Evolutionary conservation across 2,113 vertebrate genomes (phyloP), one percentile per base, ranked within the genome.

Genomic region (Leucopsar rothschildi): DNA sequence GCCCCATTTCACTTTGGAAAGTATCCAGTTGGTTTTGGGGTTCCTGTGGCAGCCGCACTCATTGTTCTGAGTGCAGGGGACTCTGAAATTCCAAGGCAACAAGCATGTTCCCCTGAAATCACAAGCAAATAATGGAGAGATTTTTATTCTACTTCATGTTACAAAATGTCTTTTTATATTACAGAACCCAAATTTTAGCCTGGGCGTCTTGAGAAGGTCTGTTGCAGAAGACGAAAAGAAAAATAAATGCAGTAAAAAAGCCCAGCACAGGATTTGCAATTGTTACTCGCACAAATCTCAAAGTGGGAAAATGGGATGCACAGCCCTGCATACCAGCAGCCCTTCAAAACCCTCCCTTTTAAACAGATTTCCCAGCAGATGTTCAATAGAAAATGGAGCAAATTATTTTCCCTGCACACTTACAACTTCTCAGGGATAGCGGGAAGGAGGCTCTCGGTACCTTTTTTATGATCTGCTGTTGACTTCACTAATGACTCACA

Each of bases 401-500:
- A 82, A 92, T 91, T 69, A 73, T 93, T 93, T 92, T 90, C 60
- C 69, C 60, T 12, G 33, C 49, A 65, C 78, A 35, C 75, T 94
- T 81, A 92, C 69, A 31, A 69, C 63, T 94, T 95, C 86, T 86
- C 2, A 0, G 80, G 75, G 52, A 63, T 50, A 82, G 57, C 27
- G 52, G 82, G 82, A 89, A 80, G 82, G 73, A 95, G 82, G n/a
- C 60, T 94, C 86, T 94, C 0, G 0, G 69, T 95, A 97, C 88
- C 92, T 96, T 92, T 96, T 95, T 92, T 96, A 93, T 94, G 88
- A 93, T 86, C 88, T 92, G 92, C 71, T 72, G 13, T 95, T 93
- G 95, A 83, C 93, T 96, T 95, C 94, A 64, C 88, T 96, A 96
- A 96, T 97, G 95, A 96, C 85, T 96, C 93, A 96, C 93, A 96